Percentiles rank a stretch among this genome's conserved stretches.
These are phyloP conservation scores for human (Homo sapiens) DNA, from an alignment of 2,113 vertebrate genomes.

Conservation along the genomic window GRCh38 chr5:168068001-168068500, in stretches of 20 bases:
- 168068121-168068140: too few species aligned
- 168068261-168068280: neutral
- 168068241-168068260: neutral
- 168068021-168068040: neutral
- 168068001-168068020: neutral
- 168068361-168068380: neutral
- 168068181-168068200: neutral
- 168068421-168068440: neutral
- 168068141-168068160: neutral
- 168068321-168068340: neutral
- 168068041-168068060: neutral
- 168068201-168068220: fast-evolving
- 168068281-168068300: neutral
- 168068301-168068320: neutral
- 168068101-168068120: fast-evolving
- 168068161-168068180: neutral
- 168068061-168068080: neutral
- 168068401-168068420: neutral
- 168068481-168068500: neutral
- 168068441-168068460: neutral
- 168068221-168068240: neutral
- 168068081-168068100: neutral
- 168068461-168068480: neutral
- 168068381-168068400: neutral
- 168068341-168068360: neutral